Evolutionary conservation across 2,888 invertebrate species (phyloP), one percentile per base, ranked within the genome.

Genomic region (Anodontia alba): DNA sequence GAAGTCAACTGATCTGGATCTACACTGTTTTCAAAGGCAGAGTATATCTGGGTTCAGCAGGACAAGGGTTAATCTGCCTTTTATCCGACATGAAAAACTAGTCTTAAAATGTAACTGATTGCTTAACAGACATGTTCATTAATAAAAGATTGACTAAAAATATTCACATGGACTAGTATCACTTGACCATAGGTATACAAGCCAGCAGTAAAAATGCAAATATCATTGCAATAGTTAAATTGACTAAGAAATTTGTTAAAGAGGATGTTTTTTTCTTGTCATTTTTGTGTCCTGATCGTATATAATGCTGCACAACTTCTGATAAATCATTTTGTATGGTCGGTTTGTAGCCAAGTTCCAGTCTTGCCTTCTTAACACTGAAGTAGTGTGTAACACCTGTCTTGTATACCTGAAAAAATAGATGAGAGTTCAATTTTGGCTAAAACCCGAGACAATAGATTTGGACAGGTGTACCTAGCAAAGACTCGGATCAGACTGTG

Each of bases 331-430:
- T 94, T 84, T 93, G 93, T 70, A 89, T 87, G 0, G 83, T 88
- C 7, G 94, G 94, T 20, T 80, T 68, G 82, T 94, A 95, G 33
- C 92, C 93, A 12, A 95, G 86, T 29, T 94, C 91, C 20, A 75
- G 77, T 46, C 82, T 75, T 1, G 94, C 94, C 73, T 93, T 94
- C 29, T 88, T 88, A 38, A 93, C 94, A 74, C 93, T 94, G 88
- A 95, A 95, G 83, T 94, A 94, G 86, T 95, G 95, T 1, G 95
- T 95, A 12, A 94, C 92, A 0, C 94, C 95, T 1, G 94, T 94
- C 88, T 95, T 95, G 90, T 93, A 94, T 1, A 95, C 94, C 94
- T 94, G 84, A 2, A 85, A 77, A n/a, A 57, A n/a, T n/a, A 76
- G 23, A 66, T n/a, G n/a, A n/a, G n/a, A n/a, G n/a, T n/a, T n/a